These are phyloP conservation scores for Macquaria ambigua DNA, from an alignment of 2,113 vertebrate species.

Conservation along the genomic window DNA sequence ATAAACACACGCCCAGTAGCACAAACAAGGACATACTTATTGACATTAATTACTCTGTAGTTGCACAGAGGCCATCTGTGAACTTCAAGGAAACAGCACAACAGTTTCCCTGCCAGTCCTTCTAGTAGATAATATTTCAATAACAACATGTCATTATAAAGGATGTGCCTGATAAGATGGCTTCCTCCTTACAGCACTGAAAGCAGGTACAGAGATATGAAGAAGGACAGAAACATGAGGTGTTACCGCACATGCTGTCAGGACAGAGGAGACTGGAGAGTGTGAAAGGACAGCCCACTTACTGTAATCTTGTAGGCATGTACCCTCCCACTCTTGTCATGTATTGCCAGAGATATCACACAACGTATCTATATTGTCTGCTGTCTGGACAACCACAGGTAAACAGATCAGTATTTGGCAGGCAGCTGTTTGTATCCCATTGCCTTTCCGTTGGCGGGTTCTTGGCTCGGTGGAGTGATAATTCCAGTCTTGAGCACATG, in stretches of 20 bases:
- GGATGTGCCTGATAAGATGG: neutral
- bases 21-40: constrained; percentile 31
- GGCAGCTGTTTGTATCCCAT: constrained; percentile 45
- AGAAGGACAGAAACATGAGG: neutral
- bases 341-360: constrained; percentile 50
- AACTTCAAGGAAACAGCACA: neutral
- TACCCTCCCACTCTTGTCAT: constrained; percentile 42
- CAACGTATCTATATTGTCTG: constrained; percentile 46
- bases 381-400: constrained; percentile 64
- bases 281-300: constrained; percentile 29
- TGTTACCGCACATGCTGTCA: constrained; percentile 20
- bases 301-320: constrained; percentile 52
- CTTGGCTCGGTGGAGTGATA: constrained; percentile 47
- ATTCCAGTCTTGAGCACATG: constrained; percentile 38
- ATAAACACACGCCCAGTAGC: constrained; percentile 31
- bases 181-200: neutral
- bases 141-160: neutral
- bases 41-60: constrained; percentile 34
- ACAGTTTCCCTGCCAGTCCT: neutral
- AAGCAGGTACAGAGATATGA: neutral
- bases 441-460: constrained; percentile 27
- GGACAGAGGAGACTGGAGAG: constrained; percentile 18
- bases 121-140: neutral
- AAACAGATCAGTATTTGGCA: constrained; percentile 56
- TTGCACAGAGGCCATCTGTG: constrained; percentile 30